Evolutionary conservation across 1,140 invertebrate species (phyloP), one percentile per base, ranked within the genome.

Genomic region (Temnothorax curvispinosus): DNA sequence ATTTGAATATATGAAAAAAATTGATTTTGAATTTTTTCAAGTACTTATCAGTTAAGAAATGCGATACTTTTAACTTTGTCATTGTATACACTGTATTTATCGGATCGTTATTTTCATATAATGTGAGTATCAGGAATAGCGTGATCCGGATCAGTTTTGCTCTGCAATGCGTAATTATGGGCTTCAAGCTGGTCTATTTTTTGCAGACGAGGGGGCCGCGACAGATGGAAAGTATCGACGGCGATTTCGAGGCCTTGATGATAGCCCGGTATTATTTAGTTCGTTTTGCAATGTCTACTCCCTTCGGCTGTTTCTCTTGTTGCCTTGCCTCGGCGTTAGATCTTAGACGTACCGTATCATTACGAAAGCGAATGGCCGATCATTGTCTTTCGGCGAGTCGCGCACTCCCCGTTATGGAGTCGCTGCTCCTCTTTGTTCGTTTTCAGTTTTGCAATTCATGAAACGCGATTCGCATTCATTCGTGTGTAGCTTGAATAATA

Each of bases 361-460:
- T 82, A 82, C 38, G 80, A 74, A 58, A 82, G 80, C 80, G 67
- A 82, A 82, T 50, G 67, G 38, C 67, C 54, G 80, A 82, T 84
- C 32, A 84, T 84, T 84, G 80, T 84, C 69, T 74, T 84, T 75
- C 80, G 78, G 65, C 67, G 80, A 74, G 67, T 60, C 78, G 52
- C 38, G 38, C 65, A 72, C 54, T 41, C 65, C 65, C 65, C 56
- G 80, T 82, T 72, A 72, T 47, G 18, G 38, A 44, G 67, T 60
- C 78, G 54, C 54, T 82, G 80, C 41, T 84, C n/a, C 58, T 62
- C 58, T 47, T 84, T 47, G 77, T 75, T 47, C 69, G 18, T 60
- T 75, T 13, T 21, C n/a, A 75, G 54, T 38, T 84, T 82, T 82
- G 67, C 80, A 75, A 84, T 84, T 84, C 69, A 84, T 84, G 80